Evolutionary conservation across 1,140 invertebrate genomes (phyloP).

Genomic region (Papilio polytes): DNA sequence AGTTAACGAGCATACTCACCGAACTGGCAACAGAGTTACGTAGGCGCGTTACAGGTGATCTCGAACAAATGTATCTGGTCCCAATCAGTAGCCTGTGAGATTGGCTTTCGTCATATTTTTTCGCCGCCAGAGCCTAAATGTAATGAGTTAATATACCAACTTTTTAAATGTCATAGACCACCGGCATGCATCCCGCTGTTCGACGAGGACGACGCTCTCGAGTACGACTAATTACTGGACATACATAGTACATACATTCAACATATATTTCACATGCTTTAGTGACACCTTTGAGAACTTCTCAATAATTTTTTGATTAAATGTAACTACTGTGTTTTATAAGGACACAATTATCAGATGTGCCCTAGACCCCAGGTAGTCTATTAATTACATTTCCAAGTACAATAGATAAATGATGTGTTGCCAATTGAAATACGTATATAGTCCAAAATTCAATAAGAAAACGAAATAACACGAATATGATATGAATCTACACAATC

Average conservation of each 20-base stretch:
- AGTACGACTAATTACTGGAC: slow-evolving; percentile 14
- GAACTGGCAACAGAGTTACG: background rate
- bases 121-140: slow-evolving; percentile 7
- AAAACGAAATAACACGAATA: background rate
- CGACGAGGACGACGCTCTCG: background rate
- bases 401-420: too few species aligned
- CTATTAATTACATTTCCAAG: too few species aligned
- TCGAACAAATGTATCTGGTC: slow-evolving; percentile 3
- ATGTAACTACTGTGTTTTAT: background rate
- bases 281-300: background rate
- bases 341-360: background rate
- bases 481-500: background rate
- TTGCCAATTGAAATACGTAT: too few species aligned
- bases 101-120: slow-evolving; percentile 6
- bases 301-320: background rate
- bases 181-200: background rate
- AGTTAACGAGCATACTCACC: slow-evolving; percentile 9
- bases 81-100: slow-evolving; percentile 10
- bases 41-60: background rate
- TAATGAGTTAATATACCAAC: slow-evolving; percentile 4
- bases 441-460: background rate
- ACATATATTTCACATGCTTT: slow-evolving; percentile 4
- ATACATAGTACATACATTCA: slow-evolving; percentile 11
- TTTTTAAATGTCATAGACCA: background rate
- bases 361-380: background rate